A percentile compares a stretch with the other conserved stretches of the same genome.
These are phyloP conservation scores for Enteromius fasciolatus DNA, from an alignment of 2,797 vertebrate species.

Conservation along the genomic window DNA sequence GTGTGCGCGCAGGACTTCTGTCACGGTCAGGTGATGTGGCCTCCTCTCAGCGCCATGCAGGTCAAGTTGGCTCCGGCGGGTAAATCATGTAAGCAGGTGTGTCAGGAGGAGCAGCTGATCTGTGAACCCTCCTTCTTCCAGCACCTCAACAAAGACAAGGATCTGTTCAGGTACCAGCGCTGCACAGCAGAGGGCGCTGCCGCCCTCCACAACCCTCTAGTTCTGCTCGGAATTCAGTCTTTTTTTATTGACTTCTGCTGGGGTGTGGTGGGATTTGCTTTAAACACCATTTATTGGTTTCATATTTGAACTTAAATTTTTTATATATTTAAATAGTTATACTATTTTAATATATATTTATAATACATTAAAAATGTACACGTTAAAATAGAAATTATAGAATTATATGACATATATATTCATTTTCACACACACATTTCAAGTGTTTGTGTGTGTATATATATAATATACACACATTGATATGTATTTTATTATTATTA, in stretches of 20 bases:
- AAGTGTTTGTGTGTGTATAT: no score
- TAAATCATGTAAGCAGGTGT: slow-evolving; percentile 93
- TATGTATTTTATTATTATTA: no score
- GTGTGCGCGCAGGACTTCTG: slow-evolving; percentile 89
- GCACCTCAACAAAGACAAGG: slow-evolving; percentile 97
- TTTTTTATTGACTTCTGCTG: not conserved
- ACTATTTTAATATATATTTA: not conserved
- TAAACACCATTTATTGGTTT: not conserved
- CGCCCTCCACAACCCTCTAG: not conserved
- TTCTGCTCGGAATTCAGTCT: not conserved
- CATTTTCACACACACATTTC: no score
- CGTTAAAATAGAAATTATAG: not conserved
- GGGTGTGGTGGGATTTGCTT: not conserved
- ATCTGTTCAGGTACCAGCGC: slow-evolving; percentile 84
- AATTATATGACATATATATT: no score
- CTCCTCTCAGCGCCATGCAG: slow-evolving; percentile 89
- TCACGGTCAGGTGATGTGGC: slow-evolving; percentile 99
- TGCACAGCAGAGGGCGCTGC: slow-evolving; percentile 34
- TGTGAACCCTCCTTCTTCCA: slow-evolving; percentile 98
- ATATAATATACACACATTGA: not conserved
- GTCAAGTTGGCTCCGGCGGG: slow-evolving; percentile 89
- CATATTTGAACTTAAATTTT: not conserved
- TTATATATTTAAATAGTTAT: not conserved
- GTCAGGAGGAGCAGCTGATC: slow-evolving; percentile 96
- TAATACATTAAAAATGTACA: not conserved